A percentile compares a stretch with the other conserved stretches of the same genome.
These are phyloP conservation scores for Pediacus dermestoides DNA, from an alignment of 2,888 invertebrate species.

Conservation along the genomic window DNA sequence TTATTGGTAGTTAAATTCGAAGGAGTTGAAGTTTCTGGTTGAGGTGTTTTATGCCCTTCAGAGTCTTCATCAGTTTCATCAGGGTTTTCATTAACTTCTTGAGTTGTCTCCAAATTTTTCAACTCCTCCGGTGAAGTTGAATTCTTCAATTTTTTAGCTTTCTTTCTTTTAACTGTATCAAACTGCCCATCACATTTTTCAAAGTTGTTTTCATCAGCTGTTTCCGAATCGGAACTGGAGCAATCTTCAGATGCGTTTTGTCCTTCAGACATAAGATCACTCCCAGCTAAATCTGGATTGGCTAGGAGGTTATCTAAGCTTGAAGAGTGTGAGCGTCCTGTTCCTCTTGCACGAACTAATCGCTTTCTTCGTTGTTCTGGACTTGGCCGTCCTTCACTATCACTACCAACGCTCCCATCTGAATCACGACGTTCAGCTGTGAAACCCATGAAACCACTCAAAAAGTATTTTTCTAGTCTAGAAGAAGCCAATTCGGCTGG, in stretches of 20 bases:
- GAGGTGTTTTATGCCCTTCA: constrained; percentile 65
- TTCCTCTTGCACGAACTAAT: constrained; percentile 76
- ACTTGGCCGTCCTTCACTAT: constrained; percentile 84
- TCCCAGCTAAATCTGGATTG: constrained; percentile 54
- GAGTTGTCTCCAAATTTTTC: constrained; percentile 55
- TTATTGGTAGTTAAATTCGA: constrained; percentile 60
- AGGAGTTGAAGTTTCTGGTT: constrained; percentile 60
- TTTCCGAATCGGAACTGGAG: constrained; percentile 71
- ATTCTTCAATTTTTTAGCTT: constrained; percentile 66
- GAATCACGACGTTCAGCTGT: constrained; percentile 73
- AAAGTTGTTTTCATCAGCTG: constrained; percentile 63
- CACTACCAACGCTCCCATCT: constrained; percentile 86
- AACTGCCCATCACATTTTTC: constrained; percentile 72
- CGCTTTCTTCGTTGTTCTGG: constrained; percentile 81
- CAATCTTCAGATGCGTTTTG: constrained; percentile 58
- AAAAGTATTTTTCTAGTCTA: constrained; percentile 83
- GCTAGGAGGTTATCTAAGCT: constrained; percentile 75
- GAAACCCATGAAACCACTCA: constrained; percentile 81
- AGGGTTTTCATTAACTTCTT: constrained; percentile 56
- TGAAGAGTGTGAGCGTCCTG: constrained; percentile 77
- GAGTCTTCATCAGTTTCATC: constrained; percentile 62
- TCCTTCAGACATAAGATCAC: constrained; percentile 44
- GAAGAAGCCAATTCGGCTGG: constrained; percentile 78
- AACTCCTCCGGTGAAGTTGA: constrained; percentile 61
- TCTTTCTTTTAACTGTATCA: constrained; percentile 80